Conservation (phyloP, 1,140 invertebrate genomes). For the Oncopeltus fasciatus region DNA sequence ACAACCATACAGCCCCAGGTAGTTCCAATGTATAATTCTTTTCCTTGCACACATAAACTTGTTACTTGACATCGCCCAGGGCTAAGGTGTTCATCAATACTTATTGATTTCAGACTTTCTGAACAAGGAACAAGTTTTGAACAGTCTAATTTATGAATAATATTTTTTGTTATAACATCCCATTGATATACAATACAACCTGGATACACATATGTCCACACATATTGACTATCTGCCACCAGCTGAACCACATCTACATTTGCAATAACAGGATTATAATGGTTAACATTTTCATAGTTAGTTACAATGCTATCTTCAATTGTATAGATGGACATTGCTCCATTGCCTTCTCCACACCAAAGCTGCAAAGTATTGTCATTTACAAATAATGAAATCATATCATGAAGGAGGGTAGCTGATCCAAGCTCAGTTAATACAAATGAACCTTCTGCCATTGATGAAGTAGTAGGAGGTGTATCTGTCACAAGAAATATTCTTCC, state of each 20-base stretch:
- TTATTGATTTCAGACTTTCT: constrained; percentile 79
- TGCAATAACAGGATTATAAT: constrained; percentile 40
- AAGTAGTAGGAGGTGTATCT: constrained; percentile 41
- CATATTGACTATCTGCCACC: constrained; percentile 37
- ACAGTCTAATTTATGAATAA: constrained; percentile 73
- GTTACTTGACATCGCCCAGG: constrained; percentile 70
- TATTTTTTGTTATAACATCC: constrained; percentile 45
- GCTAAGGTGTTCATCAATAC: constrained; percentile 73
- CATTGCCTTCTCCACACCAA: constrained; percentile 63
- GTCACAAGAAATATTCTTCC: constrained; percentile 60
- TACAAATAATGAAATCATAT: constrained; percentile 35
- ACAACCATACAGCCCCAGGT: constrained; percentile 84
- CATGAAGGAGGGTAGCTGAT: constrained; percentile 43
- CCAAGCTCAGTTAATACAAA: constrained; percentile 66
- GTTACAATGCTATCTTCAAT: constrained; percentile 42
- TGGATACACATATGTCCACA: constrained; percentile 66
- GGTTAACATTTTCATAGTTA: constrained; percentile 42
- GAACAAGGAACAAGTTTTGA: constrained; percentile 82
- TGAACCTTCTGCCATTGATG: constrained; percentile 46
- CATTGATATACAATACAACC: constrained; percentile 73
- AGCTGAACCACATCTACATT: constrained; percentile 46
- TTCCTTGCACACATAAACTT: constrained; percentile 51
- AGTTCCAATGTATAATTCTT: constrained; percentile 72
- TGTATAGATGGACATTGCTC: constrained; percentile 53
- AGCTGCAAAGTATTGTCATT: constrained; percentile 36